Evolutionary conservation across 2,888 invertebrate genomes (phyloP), one percentile per base, ranked within the genome.

Genomic region (Empis stercorea): DNA sequence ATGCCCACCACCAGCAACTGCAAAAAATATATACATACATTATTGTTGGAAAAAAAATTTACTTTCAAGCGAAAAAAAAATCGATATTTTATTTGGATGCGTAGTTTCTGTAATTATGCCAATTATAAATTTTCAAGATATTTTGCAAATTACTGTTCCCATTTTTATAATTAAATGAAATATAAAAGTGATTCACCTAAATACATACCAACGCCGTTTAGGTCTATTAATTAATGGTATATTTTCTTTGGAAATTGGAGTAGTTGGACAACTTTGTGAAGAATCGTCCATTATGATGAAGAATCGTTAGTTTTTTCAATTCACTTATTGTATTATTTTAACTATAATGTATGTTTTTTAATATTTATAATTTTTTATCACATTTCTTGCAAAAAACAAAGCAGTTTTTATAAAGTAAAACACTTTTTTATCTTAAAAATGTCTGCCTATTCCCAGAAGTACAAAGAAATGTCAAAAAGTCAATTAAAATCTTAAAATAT

Each of bases 1-100:
- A 84, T 59, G 81, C 73, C 67, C 79, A 79, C 54, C 80, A 78
- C 67, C 81, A 84, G 61, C 89, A 84, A 68, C 92, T 39, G 39
- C 5, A 34, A 43, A n/a, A n/a, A n/a, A n/a, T n/a, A n/a, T n/a
- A n/a, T n/a, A 32, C 10, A 17, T 13, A 43, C 32, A 34, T 13
- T 13, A 34, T n/a, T 34, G 32, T 32, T 10, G 3, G 4, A 6
- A 2, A 32, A 3, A 32, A 32, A 3, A 32, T 3, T 32, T 32
- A 10, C 4, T 20, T 20, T 27, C 23, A 9, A 7, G 9, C 23
- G 7, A 34, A n/a, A 6, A 34, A 13, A 34, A 34, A n/a, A n/a
- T 34, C 13, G 32, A 13, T 34, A 34, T 4, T 13, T 34, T n/a
- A n/a, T n/a, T n/a, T n/a, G n/a, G n/a, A n/a, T n/a, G n/a, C 32